A percentile compares a stretch with the other conserved stretches of the same genome.
Conservation (phyloP, 2,888 invertebrate genomes). For the Ecliptopera silaceata region DNA sequence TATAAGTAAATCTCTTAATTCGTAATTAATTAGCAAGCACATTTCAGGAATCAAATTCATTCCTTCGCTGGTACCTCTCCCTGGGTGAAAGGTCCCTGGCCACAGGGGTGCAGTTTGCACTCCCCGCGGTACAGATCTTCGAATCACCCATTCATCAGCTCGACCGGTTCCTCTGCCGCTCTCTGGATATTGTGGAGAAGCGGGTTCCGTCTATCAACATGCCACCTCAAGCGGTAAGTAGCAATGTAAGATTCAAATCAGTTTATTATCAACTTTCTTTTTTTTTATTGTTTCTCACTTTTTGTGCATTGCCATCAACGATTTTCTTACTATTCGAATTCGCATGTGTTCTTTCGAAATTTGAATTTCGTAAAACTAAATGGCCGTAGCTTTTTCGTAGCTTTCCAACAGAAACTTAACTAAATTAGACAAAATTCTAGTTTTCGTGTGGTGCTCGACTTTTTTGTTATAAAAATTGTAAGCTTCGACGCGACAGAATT, state of each 20-base stretch:
- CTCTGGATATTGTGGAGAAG: constrained; percentile 93
- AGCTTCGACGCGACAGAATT: too few species aligned
- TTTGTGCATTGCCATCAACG: too few species aligned
- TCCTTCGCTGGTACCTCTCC: constrained; percentile 89
- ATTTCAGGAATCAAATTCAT: constrained; percentile 85
- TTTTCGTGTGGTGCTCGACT: too few species aligned
- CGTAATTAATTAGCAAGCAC: not conserved
- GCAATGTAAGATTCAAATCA: constrained; percentile 16
- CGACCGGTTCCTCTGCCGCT: constrained; percentile 90
- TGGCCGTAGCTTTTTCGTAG: too few species aligned
- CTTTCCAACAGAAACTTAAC: too few species aligned
- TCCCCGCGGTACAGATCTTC: constrained; percentile 88
- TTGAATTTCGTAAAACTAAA: too few species aligned
- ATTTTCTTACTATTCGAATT: too few species aligned
- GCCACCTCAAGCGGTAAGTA: constrained; percentile 91
- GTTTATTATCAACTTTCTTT: not conserved
- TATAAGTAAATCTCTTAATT: not conserved
- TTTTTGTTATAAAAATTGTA: too few species aligned
- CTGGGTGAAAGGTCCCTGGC: constrained; percentile 89
- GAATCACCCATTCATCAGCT: constrained; percentile 88
- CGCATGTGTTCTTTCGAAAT: too few species aligned
- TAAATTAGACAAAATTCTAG: too few species aligned
- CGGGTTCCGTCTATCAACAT: constrained; percentile 91
- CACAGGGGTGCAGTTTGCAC: constrained; percentile 87
- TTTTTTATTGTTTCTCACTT: too few species aligned